Conservation (phyloP, 2,113 vertebrate genomes). For the Lipotes vexillifer region DNA sequence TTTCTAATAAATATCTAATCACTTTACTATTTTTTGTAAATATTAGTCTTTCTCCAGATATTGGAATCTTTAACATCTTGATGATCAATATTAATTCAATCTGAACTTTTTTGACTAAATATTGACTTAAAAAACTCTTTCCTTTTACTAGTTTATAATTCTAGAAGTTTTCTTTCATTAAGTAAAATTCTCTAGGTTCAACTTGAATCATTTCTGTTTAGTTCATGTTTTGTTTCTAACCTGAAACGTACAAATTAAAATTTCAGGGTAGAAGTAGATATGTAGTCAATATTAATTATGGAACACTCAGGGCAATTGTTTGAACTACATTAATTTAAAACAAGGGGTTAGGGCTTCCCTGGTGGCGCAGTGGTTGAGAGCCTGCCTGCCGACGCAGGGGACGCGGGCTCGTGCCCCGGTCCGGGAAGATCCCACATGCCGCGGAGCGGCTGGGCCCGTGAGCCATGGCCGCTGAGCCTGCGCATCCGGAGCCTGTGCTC, state of each 20-base stretch:
- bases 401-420: too few relatives aligned
- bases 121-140: background rate
- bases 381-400: too few relatives aligned
- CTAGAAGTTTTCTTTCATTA: background rate
- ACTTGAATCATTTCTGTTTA: background rate
- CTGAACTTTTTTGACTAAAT: background rate
- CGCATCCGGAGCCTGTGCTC: too few relatives aligned
- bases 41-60: background rate
- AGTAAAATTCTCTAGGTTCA: background rate
- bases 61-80: background rate
- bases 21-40: slow-evolving; percentile 8
- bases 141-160: background rate
- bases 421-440: too few relatives aligned
- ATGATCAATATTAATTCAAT: background rate
- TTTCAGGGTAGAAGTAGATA: background rate
- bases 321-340: slow-evolving; percentile 6
- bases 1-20: background rate
- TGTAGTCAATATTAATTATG: background rate
- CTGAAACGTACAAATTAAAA: background rate
- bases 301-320: background rate
- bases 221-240: slow-evolving; percentile 1
- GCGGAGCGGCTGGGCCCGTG: too few relatives aligned
- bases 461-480: too few relatives aligned
- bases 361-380: too few relatives aligned
- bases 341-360: background rate